These are phyloP conservation scores for Typhlichthys subterraneus DNA, from an alignment of 2,797 vertebrate genomes.

Conservation along the genomic window DNA sequence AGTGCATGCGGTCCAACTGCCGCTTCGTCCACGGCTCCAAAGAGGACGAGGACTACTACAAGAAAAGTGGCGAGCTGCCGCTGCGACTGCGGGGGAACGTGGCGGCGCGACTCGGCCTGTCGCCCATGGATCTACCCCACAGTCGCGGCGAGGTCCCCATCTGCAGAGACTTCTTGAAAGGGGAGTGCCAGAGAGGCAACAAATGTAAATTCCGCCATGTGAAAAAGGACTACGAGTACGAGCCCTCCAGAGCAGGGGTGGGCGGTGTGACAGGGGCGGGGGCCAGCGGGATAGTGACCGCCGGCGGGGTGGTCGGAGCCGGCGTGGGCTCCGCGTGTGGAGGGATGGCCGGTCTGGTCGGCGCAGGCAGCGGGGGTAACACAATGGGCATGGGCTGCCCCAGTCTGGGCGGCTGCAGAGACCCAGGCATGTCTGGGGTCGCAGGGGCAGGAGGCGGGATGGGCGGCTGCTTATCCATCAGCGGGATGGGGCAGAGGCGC, in stretches of 20 bases:
- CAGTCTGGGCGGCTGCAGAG: constrained; percentile 75
- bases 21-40: constrained; percentile 96
- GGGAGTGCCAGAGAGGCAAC: constrained; percentile 92
- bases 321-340: constrained; percentile 61
- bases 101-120: constrained; percentile 89
- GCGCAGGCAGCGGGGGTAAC: constrained; percentile 65
- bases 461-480: constrained; percentile 71
- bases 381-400: constrained; percentile 78
- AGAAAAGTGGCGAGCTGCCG: constrained; percentile 92
- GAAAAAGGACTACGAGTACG: constrained; percentile 89
- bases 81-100: constrained; percentile 93
- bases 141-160: constrained; percentile 95
- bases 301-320: constrained; percentile 58
- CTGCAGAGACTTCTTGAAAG: constrained; percentile 94
- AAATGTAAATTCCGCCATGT: constrained; percentile 97
- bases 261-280: constrained; percentile 71
- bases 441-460: constrained; percentile 65
- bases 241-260: constrained; percentile 69
- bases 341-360: constrained; percentile 76
- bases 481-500: constrained; percentile 68
- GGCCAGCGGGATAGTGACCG: constrained; percentile 70
- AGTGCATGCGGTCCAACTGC: constrained; percentile 92
- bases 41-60: constrained; percentile 97
- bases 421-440: constrained; percentile 71
- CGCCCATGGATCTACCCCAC: constrained; percentile 89